Percentiles rank a stretch among this genome's conserved stretches.
These are phyloP conservation scores for Morpho helenor DNA, from an alignment of 2,888 invertebrate genomes.

Conservation along the genomic window DNA sequence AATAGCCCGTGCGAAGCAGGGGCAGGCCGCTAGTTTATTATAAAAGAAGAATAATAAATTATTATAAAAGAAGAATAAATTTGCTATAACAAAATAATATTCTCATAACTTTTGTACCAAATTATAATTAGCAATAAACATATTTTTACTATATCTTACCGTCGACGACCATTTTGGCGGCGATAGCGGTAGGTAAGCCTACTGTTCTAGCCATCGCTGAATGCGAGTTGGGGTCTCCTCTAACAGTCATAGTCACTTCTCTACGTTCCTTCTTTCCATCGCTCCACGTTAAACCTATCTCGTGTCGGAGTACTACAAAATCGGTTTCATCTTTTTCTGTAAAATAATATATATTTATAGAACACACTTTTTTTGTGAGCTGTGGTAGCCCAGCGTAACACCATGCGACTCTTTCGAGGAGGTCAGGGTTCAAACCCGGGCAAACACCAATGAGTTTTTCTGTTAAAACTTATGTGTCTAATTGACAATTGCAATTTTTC, in stretches of 20 bases:
- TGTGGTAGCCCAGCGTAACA: no score
- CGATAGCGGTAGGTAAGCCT: conserved; percentile 94
- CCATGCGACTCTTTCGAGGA: no score
- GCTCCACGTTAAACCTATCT: conserved; percentile 95
- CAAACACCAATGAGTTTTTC: no score
- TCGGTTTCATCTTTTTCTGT: conserved; percentile 89
- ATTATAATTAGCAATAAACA: not conserved
- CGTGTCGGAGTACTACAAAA: conserved; percentile 95
- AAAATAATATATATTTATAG: conserved; percentile 8
- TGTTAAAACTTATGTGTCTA: no score
- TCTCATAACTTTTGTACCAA: not conserved
- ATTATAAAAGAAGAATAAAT: no score
- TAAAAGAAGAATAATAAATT: no score
- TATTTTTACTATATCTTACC: conserved; percentile 75
- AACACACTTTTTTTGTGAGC: no score
- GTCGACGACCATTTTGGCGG: conserved; percentile 97
- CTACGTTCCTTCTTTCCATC: conserved; percentile 90
- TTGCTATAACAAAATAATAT: no score
- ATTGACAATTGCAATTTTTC: no score
- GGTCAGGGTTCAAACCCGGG: no score
- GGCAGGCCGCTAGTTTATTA: no score
- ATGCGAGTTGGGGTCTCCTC: conserved; percentile 89
- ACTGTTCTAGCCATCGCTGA: conserved; percentile 92
- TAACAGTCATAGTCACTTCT: conserved; percentile 92
- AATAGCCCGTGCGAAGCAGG: no score